These are phyloP conservation scores for Saccostrea glomerata DNA, from an alignment of 1,140 invertebrate genomes.

Conservation along the genomic window DNA sequence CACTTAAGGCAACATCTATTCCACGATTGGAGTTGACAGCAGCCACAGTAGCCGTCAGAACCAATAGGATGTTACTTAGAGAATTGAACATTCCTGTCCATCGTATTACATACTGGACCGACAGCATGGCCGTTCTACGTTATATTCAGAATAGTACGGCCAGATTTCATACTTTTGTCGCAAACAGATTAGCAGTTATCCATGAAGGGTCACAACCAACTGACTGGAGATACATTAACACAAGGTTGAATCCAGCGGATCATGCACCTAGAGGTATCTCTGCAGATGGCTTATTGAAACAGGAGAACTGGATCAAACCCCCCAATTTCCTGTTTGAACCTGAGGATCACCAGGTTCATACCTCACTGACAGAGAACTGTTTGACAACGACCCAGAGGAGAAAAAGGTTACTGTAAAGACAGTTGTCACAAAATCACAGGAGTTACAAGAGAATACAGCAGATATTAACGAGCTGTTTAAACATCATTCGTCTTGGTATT, in stretches of 20 bases:
- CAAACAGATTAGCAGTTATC: conserved; percentile 55
- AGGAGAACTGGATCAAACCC: neutral
- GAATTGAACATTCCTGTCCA: conserved; percentile 48
- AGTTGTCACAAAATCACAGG: neutral
- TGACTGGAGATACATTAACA: conserved; percentile 47
- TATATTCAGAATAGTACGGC: conserved; percentile 54
- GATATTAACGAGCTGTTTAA: neutral
- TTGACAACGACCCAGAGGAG: conserved; percentile 31
- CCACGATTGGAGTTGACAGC: conserved; percentile 80
- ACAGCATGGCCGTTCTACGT: conserved; percentile 53
- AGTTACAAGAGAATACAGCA: neutral
- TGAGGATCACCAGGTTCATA: neutral
- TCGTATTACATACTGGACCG: conserved; percentile 52
- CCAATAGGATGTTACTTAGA: conserved; percentile 41
- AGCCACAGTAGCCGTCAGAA: conserved; percentile 73
- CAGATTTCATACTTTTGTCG: conserved; percentile 61
- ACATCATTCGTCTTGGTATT: conserved; percentile 7
- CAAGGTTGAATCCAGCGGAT: neutral
- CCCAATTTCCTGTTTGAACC: neutral
- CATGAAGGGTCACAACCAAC: conserved; percentile 38
- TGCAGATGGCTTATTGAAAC: neutral
- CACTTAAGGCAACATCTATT: conserved; percentile 78
- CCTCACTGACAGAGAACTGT: neutral
- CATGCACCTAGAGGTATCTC: neutral
- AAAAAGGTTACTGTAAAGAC: conserved; percentile 34